These are phyloP conservation scores for Enteromius anoplus DNA, from an alignment of 2,797 vertebrate genomes.

Conservation along the genomic window DNA sequence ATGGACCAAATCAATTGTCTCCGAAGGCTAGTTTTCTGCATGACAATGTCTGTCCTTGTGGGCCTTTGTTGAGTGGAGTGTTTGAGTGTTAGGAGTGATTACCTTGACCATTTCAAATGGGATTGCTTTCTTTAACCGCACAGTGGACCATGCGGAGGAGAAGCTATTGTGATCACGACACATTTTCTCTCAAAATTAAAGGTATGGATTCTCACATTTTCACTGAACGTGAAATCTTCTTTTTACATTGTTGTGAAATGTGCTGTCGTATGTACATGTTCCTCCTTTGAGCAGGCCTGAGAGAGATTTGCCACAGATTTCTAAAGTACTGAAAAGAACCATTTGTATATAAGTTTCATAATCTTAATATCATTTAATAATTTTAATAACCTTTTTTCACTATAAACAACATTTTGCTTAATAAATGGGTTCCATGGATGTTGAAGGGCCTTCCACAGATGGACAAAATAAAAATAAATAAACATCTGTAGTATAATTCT, in stretches of 20 bases:
- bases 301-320: neutral
- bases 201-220: neutral
- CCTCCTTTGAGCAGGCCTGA: neutral
- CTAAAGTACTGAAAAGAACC: neutral
- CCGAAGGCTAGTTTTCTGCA: constrained; percentile 67
- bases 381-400: neutral
- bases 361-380: neutral
- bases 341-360: neutral
- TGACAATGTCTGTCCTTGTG: constrained; percentile 67
- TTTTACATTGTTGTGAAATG: neutral
- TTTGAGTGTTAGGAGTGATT: constrained; percentile 54
- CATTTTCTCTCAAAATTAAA: neutral
- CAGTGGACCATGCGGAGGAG: neutral
- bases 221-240: neutral
- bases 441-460: neutral
- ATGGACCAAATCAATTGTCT: constrained; percentile 77
- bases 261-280: neutral
- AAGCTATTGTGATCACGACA: neutral
- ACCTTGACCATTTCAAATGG: constrained; percentile 54
- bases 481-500: neutral
- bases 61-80: constrained; percentile 55
- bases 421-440: neutral
- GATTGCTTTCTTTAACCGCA: constrained; percentile 35
- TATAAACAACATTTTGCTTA: neutral
- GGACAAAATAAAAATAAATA: neutral